Base-by-base conservation (phyloP, 2,888 invertebrate genomes). In the Hemistola chrysoprasaria region DNA sequence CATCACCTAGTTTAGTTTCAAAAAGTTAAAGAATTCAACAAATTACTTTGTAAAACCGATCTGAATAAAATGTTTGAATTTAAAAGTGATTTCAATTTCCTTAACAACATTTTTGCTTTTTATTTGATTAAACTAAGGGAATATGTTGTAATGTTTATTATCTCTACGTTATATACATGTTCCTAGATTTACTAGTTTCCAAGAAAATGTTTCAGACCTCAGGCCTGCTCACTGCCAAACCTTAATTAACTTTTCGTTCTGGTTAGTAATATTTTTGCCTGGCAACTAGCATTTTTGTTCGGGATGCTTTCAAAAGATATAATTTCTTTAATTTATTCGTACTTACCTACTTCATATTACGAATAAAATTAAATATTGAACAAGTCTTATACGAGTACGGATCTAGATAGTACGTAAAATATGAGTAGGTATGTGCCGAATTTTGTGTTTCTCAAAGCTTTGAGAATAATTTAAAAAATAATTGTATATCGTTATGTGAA, bases 401-500 rank as follows among this genome's bases (percentile, higher is more conserved):
- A n/a, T n/a, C n/a, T n/a, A n/a, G n/a, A n/a, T n/a, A n/a, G n/a
- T n/a, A n/a, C n/a, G n/a, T n/a, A n/a, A n/a, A n/a, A n/a, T n/a
- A n/a, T n/a, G n/a, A n/a, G n/a, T n/a, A n/a, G n/a, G n/a, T n/a
- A n/a, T n/a, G n/a, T n/a, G n/a, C n/a, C 3, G 16, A 4, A 16
- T 16, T 3, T 16, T 16, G 16, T 43, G 27, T 31, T 40, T 28
- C 27, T 41, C 11, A 35, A 44, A 45, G 44, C 43, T 46, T 40
- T 26, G 25, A 31, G 26, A 38, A 22, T 34, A 27, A 32, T 45
- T 41, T 46, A 34, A 42, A 44, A 50, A 37, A 45, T 47, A 43
- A 47, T 47, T 54, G 50, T 45, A 45, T 53, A 39, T 45, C 49
- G 53, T 44, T 31, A 42, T 50, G 49, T 56, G 40, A 50, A 61